phyloP scores from a whole-genome alignment of 2,888 invertebrate genomes.

The Deilephila elpenor region DNA sequence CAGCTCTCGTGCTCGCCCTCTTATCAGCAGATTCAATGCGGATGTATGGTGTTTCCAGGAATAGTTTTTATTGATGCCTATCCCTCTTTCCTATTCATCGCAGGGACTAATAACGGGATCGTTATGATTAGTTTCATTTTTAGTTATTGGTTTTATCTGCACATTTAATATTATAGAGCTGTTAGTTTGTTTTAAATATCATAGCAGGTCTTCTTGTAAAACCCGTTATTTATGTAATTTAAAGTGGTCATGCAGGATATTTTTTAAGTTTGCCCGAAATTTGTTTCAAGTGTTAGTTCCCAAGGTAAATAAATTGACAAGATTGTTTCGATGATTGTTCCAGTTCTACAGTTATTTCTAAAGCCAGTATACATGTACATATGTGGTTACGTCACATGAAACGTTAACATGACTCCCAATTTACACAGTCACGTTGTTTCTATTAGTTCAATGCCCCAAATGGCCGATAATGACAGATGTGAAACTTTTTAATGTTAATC shows the following conservation, averaged over 20 bases:
- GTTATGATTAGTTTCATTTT: not conserved
- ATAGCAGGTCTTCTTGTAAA: no score
- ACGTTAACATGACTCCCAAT: not conserved
- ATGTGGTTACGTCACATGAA: not conserved
- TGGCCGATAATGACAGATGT: constrained; percentile 60
- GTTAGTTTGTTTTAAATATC: no score
- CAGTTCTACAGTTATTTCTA: no score
- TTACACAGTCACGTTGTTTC: constrained; percentile 42
- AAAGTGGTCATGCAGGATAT: no score
- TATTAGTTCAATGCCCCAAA: constrained; percentile 78
- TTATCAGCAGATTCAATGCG: constrained; percentile 28
- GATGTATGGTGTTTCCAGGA: constrained; percentile 39
- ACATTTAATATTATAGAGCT: no score
- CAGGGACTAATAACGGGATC: constrained; percentile 31
- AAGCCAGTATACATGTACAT: no score
- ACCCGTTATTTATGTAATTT: no score
- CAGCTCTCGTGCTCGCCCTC: constrained; percentile 34
- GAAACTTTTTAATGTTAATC: constrained; percentile 66
- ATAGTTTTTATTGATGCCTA: constrained; percentile 48
- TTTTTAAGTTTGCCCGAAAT: no score
- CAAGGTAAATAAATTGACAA: no score
- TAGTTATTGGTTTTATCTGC: no score
- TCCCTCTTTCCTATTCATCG: constrained; percentile 45
- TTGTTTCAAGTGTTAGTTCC: no score
- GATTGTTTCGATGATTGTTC: no score